A percentile compares a stretch with the other conserved stretches of the same genome.
Conservation (phyloP, 2,888 invertebrate genomes). For the Aphrophora alni region DNA sequence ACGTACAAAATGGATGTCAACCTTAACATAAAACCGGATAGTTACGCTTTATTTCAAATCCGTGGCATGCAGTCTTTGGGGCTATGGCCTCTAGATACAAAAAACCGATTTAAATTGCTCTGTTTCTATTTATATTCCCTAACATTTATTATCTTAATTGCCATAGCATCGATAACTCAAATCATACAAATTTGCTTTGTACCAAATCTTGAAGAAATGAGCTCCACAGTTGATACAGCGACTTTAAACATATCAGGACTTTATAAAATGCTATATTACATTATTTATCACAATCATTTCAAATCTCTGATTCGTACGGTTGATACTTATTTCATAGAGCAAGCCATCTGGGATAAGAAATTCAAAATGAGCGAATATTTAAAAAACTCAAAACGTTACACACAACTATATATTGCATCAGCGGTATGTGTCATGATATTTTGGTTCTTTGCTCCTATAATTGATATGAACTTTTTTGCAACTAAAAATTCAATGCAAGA, state of each 20-base stretch:
- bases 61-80: conserved; percentile 17
- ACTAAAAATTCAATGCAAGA: background rate
- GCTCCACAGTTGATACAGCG: conserved; percentile 13
- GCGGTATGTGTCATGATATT: background rate
- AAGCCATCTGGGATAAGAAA: background rate
- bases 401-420: background rate
- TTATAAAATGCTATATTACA: conserved; percentile 26
- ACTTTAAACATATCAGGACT: conserved; percentile 24
- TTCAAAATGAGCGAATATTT: conserved; percentile 17
- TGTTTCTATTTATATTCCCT: conserved; percentile 4
- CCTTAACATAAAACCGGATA: background rate
- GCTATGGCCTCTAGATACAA: conserved; percentile 18
- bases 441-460: background rate
- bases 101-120: background rate
- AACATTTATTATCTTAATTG: background rate
- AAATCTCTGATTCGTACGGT: conserved; percentile 11
- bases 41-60: background rate
- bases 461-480: background rate
- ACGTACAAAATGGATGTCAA: background rate
- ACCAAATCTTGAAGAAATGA: conserved; percentile 13
- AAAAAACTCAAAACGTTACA: background rate
- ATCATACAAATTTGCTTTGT: conserved; percentile 18
- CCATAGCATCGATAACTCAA: conserved; percentile 8
- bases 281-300: background rate
- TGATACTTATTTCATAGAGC: conserved; percentile 7